Evolutionary conservation across 2,797 vertebrate genomes (phyloP).

Genomic region (Propithecus deckenii): DNA sequence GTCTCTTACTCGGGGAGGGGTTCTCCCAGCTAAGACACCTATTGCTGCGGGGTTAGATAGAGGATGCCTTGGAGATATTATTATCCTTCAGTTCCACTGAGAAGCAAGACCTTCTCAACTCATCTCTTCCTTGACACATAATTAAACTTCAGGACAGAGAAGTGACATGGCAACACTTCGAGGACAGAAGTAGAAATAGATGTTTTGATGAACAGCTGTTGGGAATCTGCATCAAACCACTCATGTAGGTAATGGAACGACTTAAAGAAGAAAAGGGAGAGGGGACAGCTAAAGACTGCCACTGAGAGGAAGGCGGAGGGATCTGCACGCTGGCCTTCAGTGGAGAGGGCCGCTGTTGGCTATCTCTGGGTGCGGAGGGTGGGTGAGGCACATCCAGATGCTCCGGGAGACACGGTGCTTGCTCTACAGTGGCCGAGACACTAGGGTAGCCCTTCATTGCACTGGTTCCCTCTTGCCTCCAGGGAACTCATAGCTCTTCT

Average conservation of each 20-base stretch:
- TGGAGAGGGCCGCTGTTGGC: not conserved
- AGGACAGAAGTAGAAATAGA: not conserved
- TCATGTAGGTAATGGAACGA: not conserved
- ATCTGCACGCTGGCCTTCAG: fast-evolving
- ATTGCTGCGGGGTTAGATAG: not conserved
- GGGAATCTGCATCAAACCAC: not conserved
- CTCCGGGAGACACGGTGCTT: not conserved
- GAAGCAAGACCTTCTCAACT: not conserved
- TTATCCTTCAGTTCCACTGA: not conserved
- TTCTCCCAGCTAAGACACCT: not conserved
- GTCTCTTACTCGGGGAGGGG: not conserved
- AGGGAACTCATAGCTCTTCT: not conserved
- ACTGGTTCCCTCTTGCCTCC: not conserved
- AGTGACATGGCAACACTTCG: not conserved
- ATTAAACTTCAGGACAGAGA: not conserved
- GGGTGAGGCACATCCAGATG: not conserved
- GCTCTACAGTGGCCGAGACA: not conserved
- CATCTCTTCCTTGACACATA: not conserved
- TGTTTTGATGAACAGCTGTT: not conserved
- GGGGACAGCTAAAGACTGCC: not conserved
- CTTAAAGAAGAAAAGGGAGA: not conserved
- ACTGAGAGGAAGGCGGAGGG: not conserved
- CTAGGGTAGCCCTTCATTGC: not conserved
- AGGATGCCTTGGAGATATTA: not conserved
- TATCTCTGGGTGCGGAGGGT: not conserved